Percentiles rank a stretch among this genome's conserved stretches.
phyloP scores from a whole-genome alignment of 1,140 invertebrate species.

The Macrobrachium rosenbergii region DNA sequence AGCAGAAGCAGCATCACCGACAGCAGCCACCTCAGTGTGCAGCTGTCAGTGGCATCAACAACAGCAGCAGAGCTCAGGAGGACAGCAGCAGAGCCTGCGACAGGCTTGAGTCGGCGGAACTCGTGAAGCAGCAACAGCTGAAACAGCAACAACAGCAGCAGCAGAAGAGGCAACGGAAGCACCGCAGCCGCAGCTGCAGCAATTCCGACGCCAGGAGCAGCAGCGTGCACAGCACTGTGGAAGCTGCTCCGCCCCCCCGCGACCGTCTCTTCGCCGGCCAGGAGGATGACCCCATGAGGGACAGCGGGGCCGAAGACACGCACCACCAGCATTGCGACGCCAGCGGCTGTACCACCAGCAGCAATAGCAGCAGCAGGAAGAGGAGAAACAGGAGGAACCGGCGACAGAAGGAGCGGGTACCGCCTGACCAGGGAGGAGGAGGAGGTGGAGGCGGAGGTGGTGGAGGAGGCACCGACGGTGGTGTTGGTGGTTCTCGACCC shows the following conservation, averaged over 20 bases:
- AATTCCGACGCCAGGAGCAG: not conserved
- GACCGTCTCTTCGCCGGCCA: not conserved
- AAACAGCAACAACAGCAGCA: not conserved
- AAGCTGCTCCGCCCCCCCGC: not conserved
- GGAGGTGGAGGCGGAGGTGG: too few relatives aligned
- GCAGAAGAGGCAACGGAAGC: not conserved
- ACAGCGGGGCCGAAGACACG: not conserved
- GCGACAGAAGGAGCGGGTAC: slow-evolving; percentile 20
- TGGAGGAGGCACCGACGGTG: too few relatives aligned
- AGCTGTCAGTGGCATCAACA: not conserved
- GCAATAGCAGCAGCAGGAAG: slow-evolving; percentile 44
- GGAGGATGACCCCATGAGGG: not conserved
- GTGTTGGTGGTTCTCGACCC: too few relatives aligned
- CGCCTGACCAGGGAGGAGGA: too few relatives aligned
- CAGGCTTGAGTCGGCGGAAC: too few relatives aligned
- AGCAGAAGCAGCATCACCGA: too few relatives aligned
- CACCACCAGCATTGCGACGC: not conserved
- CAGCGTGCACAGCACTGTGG: not conserved
- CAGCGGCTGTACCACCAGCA: slow-evolving; percentile 13
- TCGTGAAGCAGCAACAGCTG: too few relatives aligned
- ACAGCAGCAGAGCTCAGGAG: not conserved
- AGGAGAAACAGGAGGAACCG: slow-evolving; percentile 46
- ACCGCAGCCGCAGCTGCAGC: not conserved
- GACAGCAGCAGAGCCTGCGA: too few relatives aligned
- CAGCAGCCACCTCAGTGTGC: not conserved